These are phyloP conservation scores for Palloptera scutellata DNA, from an alignment of 2,888 invertebrate species.

Conservation along the genomic window DNA sequence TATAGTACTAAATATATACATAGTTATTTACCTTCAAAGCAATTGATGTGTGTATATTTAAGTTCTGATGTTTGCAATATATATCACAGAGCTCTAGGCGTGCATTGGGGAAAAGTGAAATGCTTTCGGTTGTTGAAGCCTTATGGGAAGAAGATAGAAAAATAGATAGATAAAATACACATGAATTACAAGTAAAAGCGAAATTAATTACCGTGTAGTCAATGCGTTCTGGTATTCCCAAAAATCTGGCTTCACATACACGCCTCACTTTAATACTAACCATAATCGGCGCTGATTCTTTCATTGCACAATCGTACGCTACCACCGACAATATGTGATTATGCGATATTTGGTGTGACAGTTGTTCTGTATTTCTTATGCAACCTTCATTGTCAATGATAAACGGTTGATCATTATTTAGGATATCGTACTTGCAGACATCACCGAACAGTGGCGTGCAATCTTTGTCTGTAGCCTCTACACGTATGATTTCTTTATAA, in stretches of 20 bases:
- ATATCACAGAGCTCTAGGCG: slow-evolving; percentile 64
- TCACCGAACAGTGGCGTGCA: slow-evolving; percentile 94
- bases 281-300: slow-evolving; percentile 91
- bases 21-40: slow-evolving; percentile 57
- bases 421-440: slow-evolving; percentile 97
- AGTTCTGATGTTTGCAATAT: slow-evolving; percentile 58
- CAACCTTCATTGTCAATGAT: slow-evolving; percentile 91
- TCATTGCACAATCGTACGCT: slow-evolving; percentile 97
- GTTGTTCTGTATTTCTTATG: slow-evolving; percentile 91
- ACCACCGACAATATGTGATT: slow-evolving; percentile 97
- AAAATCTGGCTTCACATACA: slow-evolving; percentile 80
- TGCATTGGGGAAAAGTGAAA: slow-evolving; percentile 62
- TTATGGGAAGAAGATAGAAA: slow-evolving; percentile 31
- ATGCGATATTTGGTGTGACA: slow-evolving; percentile 91
- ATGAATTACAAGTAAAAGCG: background rate
- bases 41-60: slow-evolving; percentile 60
- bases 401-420: slow-evolving; percentile 90
- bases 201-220: slow-evolving; percentile 58
- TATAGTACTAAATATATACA: background rate
- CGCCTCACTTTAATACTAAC: slow-evolving; percentile 94
- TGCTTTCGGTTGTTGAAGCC: slow-evolving; percentile 58
- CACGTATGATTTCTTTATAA: slow-evolving; percentile 88
- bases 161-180: background rate
- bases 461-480: slow-evolving; percentile 92
- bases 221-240: slow-evolving; percentile 69